Conservation (phyloP, 1,140 invertebrate genomes). For the Drosophila bocki region DNA sequence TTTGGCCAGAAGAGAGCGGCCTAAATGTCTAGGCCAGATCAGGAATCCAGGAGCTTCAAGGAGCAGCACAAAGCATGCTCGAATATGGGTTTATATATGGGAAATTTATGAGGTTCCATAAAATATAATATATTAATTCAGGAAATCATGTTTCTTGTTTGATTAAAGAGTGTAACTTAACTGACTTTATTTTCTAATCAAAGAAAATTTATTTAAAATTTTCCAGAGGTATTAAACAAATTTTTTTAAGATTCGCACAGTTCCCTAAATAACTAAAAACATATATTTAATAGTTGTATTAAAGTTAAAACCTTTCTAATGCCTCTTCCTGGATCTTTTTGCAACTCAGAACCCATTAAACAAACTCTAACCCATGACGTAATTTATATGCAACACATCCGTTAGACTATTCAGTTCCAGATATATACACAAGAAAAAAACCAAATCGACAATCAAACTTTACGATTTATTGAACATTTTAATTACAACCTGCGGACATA, state of each 20-base stretch:
- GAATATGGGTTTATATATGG: neutral
- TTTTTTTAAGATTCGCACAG: too few relatives aligned
- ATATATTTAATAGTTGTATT: neutral
- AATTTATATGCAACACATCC: slow-evolving; percentile 30
- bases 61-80: slow-evolving; percentile 1
- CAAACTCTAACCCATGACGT: neutral
- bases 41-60: neutral
- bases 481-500: slow-evolving; percentile 71
- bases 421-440: slow-evolving; percentile 12
- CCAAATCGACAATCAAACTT: slow-evolving; percentile 26
- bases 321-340: neutral
- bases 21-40: slow-evolving; percentile 30
- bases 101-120: neutral
- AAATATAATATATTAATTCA: too few relatives aligned
- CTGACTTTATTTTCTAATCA: too few relatives aligned
- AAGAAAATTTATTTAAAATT: neutral
- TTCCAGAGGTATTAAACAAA: neutral
- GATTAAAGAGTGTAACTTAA: too few relatives aligned
- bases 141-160: too few relatives aligned
- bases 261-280: too few relatives aligned
- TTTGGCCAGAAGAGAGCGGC: slow-evolving; percentile 28
- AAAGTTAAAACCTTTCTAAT: neutral
- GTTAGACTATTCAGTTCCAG: slow-evolving; percentile 10
- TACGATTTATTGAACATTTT: slow-evolving; percentile 76
- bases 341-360: slow-evolving; percentile 1